phyloP scores from a whole-genome alignment of 1,140 invertebrate species.

The Ooceraea biroi region DNA sequence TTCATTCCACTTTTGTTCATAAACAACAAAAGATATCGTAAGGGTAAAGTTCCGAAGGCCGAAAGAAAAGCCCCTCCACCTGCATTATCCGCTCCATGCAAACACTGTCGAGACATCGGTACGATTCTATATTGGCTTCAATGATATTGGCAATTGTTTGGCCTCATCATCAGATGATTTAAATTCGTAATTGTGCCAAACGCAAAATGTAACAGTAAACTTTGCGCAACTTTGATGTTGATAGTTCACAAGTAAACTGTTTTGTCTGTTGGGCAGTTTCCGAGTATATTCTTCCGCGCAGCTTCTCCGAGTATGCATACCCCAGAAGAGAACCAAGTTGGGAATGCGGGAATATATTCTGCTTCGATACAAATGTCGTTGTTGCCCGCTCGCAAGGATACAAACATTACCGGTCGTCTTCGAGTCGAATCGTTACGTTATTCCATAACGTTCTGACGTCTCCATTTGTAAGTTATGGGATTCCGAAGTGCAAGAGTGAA shows the following conservation, averaged over 20 bases:
- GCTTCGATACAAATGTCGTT: not conserved
- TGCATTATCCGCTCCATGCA: too few species aligned
- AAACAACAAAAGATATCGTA: too few species aligned
- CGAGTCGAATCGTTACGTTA: conserved; percentile 65
- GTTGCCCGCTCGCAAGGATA: conserved; percentile 9
- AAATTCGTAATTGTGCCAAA: too few species aligned
- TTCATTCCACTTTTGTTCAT: too few species aligned
- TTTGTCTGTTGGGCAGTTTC: not conserved
- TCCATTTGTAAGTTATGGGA: conserved; percentile 69
- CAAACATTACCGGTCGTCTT: conserved; percentile 13
- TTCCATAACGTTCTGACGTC: conserved; percentile 68
- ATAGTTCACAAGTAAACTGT: not conserved
- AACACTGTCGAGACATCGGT: too few species aligned
- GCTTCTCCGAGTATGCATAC: not conserved
- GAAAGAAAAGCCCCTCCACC: too few species aligned
- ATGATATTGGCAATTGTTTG: too few species aligned
- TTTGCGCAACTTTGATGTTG: too few species aligned
- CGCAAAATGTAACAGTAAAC: too few species aligned
- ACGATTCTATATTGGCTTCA: too few species aligned
- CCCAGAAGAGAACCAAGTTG: not conserved
- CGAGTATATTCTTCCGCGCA: not conserved
- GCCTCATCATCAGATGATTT: too few species aligned
- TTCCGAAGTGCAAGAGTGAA: conserved; percentile 75
- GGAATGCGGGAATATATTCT: not conserved
- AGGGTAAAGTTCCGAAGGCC: too few species aligned